A percentile compares a stretch with the other conserved stretches of the same genome.
Conservation (phyloP, 2,797 vertebrate species). For the Orientallactaga sibirica region DNA sequence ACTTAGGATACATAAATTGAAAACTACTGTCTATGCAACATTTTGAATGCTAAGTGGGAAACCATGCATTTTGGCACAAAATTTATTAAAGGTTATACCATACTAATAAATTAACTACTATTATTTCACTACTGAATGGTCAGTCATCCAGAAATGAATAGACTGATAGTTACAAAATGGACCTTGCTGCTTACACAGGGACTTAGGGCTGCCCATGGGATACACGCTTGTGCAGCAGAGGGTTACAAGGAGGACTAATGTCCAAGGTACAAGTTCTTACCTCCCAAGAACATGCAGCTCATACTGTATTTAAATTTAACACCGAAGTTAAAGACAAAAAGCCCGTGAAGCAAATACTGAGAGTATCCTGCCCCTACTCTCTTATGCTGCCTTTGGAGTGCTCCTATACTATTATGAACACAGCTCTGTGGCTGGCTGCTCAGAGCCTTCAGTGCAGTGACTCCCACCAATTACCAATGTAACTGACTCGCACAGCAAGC, state of each 20-base stretch:
- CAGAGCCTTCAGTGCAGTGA: neutral
- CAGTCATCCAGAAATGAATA: conserved; percentile 72
- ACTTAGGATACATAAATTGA: conserved; percentile 78
- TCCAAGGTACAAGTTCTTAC: conserved; percentile 62
- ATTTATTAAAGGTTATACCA: conserved; percentile 77
- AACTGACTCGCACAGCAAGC: neutral
- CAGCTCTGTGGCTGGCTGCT: neutral
- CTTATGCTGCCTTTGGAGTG: neutral
- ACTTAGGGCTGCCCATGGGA: neutral
- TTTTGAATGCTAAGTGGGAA: conserved; percentile 86
- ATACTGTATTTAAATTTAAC: conserved; percentile 54
- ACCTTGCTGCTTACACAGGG: neutral
- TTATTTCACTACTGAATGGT: conserved; percentile 70
- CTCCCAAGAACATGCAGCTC: conserved; percentile 67
- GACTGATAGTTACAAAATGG: conserved; percentile 27
- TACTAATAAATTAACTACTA: conserved; percentile 79
- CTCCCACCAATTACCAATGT: neutral
- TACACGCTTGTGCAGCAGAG: neutral
- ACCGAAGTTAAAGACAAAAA: conserved; percentile 67
- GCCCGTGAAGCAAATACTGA: conserved; percentile 54
- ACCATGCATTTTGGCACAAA: conserved; percentile 90
- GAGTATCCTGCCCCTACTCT: conserved; percentile 39
- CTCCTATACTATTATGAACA: neutral
- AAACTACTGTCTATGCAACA: conserved; percentile 84
- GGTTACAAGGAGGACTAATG: neutral